These are phyloP conservation scores for Lanistes nyassanus DNA, from an alignment of 1,140 invertebrate genomes.

Conservation along the genomic window DNA sequence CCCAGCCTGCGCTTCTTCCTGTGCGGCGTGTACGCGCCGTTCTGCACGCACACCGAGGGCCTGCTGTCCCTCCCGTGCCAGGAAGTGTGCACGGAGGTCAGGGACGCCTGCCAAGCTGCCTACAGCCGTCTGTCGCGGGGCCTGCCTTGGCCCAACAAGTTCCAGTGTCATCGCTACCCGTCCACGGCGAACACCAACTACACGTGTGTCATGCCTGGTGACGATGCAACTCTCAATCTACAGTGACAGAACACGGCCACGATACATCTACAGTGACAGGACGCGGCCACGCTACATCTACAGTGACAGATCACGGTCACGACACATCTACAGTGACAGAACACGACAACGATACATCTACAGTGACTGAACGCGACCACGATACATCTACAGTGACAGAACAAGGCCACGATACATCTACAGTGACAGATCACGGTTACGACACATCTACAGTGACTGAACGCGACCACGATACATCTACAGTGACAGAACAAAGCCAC, in stretches of 20 bases:
- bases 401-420: too few species aligned
- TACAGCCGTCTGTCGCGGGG: conserved; percentile 35
- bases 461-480: too few species aligned
- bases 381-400: background rate
- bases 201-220: conserved; percentile 34
- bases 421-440: background rate
- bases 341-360: background rate
- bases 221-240: background rate
- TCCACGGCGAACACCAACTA: background rate
- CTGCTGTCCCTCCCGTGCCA: conserved; percentile 42
- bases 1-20: conserved; percentile 33
- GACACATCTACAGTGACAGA: too few species aligned
- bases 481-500: background rate
- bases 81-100: conserved; percentile 42
- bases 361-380: background rate
- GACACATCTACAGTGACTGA: background rate
- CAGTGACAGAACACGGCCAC: background rate
- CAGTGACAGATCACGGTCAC: too few species aligned
- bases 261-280: too few species aligned
- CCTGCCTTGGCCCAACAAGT: conserved; percentile 48
- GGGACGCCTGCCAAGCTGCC: conserved; percentile 21
- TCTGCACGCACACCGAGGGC: conserved; percentile 23
- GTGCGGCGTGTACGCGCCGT: conserved; percentile 40
- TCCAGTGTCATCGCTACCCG: conserved; percentile 55
- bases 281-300: too few species aligned